Percentiles rank a stretch among this genome's conserved stretches.
Conservation (phyloP, 2,797 vertebrate genomes). For the Meriones psammophilus region DNA sequence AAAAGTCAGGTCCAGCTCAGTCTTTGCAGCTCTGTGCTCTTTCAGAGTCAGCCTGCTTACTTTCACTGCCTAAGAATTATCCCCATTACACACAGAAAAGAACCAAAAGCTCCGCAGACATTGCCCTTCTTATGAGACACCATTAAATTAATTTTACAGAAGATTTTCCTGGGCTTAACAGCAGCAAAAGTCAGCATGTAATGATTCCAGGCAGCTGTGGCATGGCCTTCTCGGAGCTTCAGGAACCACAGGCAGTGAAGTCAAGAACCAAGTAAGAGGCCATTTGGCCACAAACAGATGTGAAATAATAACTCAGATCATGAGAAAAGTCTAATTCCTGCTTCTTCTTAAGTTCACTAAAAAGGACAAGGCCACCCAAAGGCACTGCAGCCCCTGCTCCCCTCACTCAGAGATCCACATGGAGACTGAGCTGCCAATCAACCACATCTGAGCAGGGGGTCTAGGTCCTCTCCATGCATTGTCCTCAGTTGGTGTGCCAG, state of each 20-base stretch:
- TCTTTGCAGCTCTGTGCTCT: background rate
- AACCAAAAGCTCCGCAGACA: background rate
- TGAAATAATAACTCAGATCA: background rate
- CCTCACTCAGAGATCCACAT: too few species aligned
- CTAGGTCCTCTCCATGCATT: too few species aligned
- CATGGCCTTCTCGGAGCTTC: background rate
- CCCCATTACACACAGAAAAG: background rate
- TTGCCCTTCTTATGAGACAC: background rate
- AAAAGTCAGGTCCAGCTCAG: background rate
- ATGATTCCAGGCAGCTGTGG: background rate
- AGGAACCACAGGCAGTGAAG: background rate
- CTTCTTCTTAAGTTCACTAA: background rate
- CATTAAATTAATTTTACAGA: background rate
- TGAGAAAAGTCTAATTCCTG: background rate
- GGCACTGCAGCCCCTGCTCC: background rate
- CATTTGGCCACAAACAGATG: background rate
- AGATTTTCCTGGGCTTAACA: background rate
- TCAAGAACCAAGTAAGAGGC: background rate
- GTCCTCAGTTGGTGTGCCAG: too few species aligned
- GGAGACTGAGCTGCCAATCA: too few species aligned
- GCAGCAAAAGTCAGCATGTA: background rate
- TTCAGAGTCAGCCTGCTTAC: background rate
- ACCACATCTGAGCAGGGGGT: too few species aligned
- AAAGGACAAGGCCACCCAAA: background rate
- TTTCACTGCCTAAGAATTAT: background rate